Base-by-base conservation (phyloP, 2,888 invertebrate species). In the Thera obeliscata region DNA sequence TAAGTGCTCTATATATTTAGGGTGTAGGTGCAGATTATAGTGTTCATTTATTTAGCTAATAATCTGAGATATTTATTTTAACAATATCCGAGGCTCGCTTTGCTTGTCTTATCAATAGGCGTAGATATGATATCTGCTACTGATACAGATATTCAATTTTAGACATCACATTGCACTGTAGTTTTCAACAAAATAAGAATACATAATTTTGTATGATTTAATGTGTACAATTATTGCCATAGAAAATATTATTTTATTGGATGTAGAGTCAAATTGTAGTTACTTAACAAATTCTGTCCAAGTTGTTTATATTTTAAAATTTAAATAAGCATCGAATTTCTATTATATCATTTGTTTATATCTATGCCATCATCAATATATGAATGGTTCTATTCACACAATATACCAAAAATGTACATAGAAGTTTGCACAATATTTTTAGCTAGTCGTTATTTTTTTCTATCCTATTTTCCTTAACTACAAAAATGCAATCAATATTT, bases 361-460 rank as follows among this genome's bases (percentile, higher is more conserved):
- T 74, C 63, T 66, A 61, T 67, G 65, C 46, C 54, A 60, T 56
- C 56, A 62, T 69, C 56, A 69, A 67, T 64, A 70, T 64, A 61
- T 52, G 48, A 71, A 74, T 76, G 52, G 35, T 55, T 64, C 62
- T 67, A 64, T 70, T 70, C 68, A 65, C 68, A 71, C 63, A 75
- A 76, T 78, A 84, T 86, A 87, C 88, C 88, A 88, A 88, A 88
- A 87, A 85, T 87, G 85, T 88, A 87, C 80, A 88, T 87, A 87
- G 78, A 82, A 75, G 80, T 79, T 79, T 79, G 76, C 79, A 77
- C 74, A 77, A 79, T 80, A 76, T 77, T 48, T 5, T 79, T 83
- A 84, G 77, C 86, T 88, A 88, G 88, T 87, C 83, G 77, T 81
- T 78, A 74, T 59, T 61, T 63, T 66, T 61, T 41, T 52, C 7